These are phyloP conservation scores for Acestrorhynchus altus DNA, from an alignment of 2,797 vertebrate genomes.

Conservation along the genomic window DNA sequence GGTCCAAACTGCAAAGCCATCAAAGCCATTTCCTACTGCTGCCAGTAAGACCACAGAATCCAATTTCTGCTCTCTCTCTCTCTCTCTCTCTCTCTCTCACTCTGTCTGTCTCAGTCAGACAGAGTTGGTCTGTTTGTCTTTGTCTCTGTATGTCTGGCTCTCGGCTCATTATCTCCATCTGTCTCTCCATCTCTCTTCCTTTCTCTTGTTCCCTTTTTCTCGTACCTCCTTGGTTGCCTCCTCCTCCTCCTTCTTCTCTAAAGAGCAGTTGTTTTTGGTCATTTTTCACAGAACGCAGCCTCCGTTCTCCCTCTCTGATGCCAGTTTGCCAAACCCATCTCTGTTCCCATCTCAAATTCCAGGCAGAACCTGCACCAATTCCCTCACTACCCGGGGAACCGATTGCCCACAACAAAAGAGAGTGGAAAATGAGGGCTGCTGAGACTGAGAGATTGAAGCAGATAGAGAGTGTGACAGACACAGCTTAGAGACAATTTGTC, in stretches of 20 bases:
- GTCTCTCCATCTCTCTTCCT: background rate
- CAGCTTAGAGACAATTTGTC: slow-evolving; percentile 4
- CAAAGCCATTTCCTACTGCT: slow-evolving; percentile 20
- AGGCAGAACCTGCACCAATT: background rate
- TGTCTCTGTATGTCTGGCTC: background rate
- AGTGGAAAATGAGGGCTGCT: background rate
- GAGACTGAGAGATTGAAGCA: background rate
- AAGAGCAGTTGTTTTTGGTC: background rate
- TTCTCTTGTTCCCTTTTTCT: background rate
- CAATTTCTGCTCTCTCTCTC: slow-evolving; percentile 2
- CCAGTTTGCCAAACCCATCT: background rate
- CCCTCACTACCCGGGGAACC: background rate
- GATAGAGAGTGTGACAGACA: slow-evolving; percentile 13
- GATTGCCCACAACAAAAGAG: slow-evolving; percentile 21
- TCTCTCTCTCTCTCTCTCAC: background rate
- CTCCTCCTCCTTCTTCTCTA: background rate
- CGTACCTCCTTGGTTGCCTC: background rate
- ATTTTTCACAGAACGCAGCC: background rate
- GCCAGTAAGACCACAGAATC: slow-evolving; percentile 1
- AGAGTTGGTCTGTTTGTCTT: too few relatives aligned
- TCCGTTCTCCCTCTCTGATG: background rate
- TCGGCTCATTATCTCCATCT: too few relatives aligned
- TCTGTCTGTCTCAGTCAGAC: background rate
- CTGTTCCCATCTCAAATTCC: background rate
- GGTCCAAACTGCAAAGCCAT: background rate